phyloP scores from a whole-genome alignment of 2,797 vertebrate species.

The Poecilia gillii region DNA sequence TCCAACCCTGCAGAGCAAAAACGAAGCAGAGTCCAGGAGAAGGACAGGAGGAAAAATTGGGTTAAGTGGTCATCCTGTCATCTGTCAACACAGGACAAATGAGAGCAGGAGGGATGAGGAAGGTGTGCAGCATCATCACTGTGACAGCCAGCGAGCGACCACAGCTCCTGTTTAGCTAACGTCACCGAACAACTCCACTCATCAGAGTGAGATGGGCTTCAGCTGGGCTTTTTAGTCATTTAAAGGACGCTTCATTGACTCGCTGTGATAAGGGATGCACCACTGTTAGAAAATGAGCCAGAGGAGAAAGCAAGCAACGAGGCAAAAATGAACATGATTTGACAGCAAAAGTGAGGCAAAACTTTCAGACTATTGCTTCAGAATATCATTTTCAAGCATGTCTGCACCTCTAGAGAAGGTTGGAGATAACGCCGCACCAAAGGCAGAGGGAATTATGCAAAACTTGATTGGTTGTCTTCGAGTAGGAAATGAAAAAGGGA shows the following conservation, averaged over 20 bases:
- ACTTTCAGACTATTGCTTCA: neutral
- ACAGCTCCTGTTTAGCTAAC: constrained; percentile 34
- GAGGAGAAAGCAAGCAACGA: constrained; percentile 20
- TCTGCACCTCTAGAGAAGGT: neutral
- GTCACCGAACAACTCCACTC: constrained; percentile 22
- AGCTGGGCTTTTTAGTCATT: constrained; percentile 40
- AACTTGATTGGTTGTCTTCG: neutral
- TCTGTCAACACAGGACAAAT: constrained; percentile 48
- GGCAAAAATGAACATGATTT: constrained; percentile 16
- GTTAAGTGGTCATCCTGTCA: constrained; percentile 58
- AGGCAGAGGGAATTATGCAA: neutral
- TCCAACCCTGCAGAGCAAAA: constrained; percentile 88
- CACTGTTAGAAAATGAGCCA: constrained; percentile 29
- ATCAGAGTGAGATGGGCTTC: constrained; percentile 16
- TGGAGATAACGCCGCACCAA: neutral
- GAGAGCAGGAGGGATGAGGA: constrained; percentile 25
- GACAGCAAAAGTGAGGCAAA: neutral
- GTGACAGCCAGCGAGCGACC: constrained; percentile 20
- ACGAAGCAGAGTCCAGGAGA: constrained; percentile 31
- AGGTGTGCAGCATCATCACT: neutral
- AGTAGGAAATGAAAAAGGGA: neutral
- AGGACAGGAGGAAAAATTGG: constrained; percentile 49
- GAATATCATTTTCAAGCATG: neutral
- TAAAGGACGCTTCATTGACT: constrained; percentile 49
- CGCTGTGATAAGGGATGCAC: constrained; percentile 29